Percentiles rank a stretch among this genome's conserved stretches.
These are phyloP conservation scores for Agonopterix heracliana DNA, from an alignment of 2,888 invertebrate species.

Conservation along the genomic window DNA sequence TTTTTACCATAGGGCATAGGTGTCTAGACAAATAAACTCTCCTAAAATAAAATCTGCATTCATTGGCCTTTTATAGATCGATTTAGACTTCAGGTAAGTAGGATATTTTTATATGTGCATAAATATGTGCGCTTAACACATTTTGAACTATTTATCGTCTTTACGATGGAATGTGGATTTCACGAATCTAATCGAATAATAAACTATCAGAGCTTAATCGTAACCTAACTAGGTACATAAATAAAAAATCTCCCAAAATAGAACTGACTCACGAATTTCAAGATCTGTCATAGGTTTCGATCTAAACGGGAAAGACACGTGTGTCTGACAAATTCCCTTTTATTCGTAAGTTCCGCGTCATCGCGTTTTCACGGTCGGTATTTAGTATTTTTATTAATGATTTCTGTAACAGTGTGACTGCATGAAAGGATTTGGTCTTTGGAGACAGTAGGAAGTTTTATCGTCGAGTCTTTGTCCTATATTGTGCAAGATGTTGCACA, in stretches of 20 bases:
- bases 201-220: too few species aligned
- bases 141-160: too few species aligned
- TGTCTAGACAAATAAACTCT: not conserved
- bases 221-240: not conserved
- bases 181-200: too few species aligned
- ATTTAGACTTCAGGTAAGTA: too few species aligned
- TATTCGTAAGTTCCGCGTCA: slow-evolving; percentile 38
- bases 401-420: slow-evolving; percentile 37
- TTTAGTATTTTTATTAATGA: slow-evolving; percentile 67
- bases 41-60: not conserved
- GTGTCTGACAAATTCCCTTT: slow-evolving; percentile 37
- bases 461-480: slow-evolving; percentile 54
- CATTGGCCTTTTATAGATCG: too few species aligned
- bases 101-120: too few species aligned
- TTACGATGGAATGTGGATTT: too few species aligned
- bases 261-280: slow-evolving; percentile 3
- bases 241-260: not conserved
- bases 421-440: slow-evolving; percentile 54
- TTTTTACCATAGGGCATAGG: not conserved
- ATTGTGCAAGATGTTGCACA: slow-evolving; percentile 65
- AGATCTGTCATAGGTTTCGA: slow-evolving; percentile 9
- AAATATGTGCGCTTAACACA: too few species aligned
- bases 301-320: slow-evolving; percentile 33
- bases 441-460: slow-evolving; percentile 67
- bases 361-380: slow-evolving; percentile 45